Conservation (phyloP, 2,888 invertebrate genomes). For the Hecatera dysodea region DNA sequence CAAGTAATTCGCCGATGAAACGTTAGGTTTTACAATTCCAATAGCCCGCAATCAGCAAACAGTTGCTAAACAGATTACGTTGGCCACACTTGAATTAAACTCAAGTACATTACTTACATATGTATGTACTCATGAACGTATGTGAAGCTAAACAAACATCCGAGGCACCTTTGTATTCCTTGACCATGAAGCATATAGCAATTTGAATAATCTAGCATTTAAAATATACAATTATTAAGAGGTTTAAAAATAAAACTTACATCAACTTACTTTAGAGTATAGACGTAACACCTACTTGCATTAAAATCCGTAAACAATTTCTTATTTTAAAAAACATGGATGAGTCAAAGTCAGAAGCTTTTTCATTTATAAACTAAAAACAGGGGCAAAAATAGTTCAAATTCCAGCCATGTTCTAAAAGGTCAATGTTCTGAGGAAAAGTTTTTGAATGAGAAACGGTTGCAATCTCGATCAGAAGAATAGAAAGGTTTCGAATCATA, state of each 20-base stretch:
- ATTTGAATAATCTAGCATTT: conserved; percentile 31
- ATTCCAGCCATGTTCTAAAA: conserved; percentile 8
- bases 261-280: conserved; percentile 15
- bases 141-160: conserved; percentile 36
- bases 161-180: conserved; percentile 32
- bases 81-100: conserved; percentile 39
- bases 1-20: conserved; percentile 24
- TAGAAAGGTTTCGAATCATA: not conserved
- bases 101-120: conserved; percentile 29
- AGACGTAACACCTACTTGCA: conserved; percentile 38
- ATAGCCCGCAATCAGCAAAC: conserved; percentile 23
- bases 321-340: conserved; percentile 3
- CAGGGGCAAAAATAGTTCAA: not conserved
- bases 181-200: conserved; percentile 12
- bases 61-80: conserved; percentile 56
- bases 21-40: conserved; percentile 40
- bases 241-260: conserved; percentile 33
- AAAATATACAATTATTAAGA: conserved; percentile 14
- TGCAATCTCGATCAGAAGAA: not conserved
- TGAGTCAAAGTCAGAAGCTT: conserved; percentile 35
- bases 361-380: not conserved
- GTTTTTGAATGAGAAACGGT: not conserved
- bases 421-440: conserved; percentile 20
- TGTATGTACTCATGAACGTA: conserved; percentile 4
- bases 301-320: conserved; percentile 38